Conservation (phyloP, 2,797 vertebrate genomes). For the Lepilemur ruficaudatus region DNA sequence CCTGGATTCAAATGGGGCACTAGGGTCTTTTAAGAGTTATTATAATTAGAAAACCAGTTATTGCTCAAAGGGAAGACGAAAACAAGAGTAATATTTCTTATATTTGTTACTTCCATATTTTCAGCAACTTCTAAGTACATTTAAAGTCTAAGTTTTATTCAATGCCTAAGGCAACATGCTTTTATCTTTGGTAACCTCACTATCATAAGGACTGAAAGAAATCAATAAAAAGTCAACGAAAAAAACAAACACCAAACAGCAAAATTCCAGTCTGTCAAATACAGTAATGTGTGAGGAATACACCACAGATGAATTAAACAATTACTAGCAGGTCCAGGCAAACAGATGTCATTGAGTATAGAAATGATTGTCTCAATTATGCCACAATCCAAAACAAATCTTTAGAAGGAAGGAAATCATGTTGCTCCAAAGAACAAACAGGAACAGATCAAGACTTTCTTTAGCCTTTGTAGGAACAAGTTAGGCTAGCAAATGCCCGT, state of each 20-base stretch:
- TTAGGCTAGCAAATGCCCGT: neutral
- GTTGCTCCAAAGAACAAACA: conserved; percentile 40
- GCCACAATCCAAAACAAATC: conserved; percentile 24
- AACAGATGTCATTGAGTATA: neutral
- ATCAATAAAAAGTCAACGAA: neutral
- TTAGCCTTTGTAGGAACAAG: conserved; percentile 3
- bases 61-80: neutral
- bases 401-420: neutral
- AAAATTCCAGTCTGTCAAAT: conserved; percentile 50
- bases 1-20: neutral
- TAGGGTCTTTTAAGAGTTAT: neutral
- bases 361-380: neutral
- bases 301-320: neutral
- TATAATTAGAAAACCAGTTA: neutral
- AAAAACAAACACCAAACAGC: neutral
- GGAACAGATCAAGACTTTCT: conserved; percentile 41
- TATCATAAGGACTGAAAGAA: conserved; percentile 13
- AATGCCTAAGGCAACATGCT: neutral
- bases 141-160: neutral
- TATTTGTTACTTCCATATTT: neutral
- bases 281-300: neutral
- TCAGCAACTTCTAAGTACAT: neutral
- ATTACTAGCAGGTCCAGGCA: neutral
- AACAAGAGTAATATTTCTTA: neutral
- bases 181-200: conserved; percentile 25